These are phyloP conservation scores for Lasioglossum figueresi DNA, from an alignment of 2,888 invertebrate species.

Conservation along the genomic window DNA sequence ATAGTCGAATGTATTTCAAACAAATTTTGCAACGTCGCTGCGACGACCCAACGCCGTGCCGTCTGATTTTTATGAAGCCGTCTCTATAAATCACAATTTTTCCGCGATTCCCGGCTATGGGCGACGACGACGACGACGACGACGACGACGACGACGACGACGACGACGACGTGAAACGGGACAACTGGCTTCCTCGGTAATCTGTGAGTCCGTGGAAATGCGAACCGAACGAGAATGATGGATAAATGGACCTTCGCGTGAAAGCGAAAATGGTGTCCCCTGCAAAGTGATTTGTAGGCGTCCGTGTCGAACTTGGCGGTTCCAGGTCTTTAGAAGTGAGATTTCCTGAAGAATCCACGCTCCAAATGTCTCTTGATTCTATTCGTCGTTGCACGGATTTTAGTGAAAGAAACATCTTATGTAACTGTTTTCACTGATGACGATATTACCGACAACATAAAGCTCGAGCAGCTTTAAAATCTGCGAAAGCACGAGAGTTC, in stretches of 20 bases:
- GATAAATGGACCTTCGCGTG: background rate
- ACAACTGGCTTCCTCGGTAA: background rate
- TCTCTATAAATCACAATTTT: slow-evolving; percentile 9
- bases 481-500: background rate
- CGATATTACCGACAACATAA: background rate
- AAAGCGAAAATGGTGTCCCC: background rate
- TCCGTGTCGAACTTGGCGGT: background rate
- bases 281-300: background rate
- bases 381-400: background rate
- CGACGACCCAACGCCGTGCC: background rate
- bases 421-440: no score
- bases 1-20: slow-evolving; percentile 33
- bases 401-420: background rate
- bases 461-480: background rate
- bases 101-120: background rate
- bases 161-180: background rate
- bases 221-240: background rate
- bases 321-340: background rate
- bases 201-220: background rate
- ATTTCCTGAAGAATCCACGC: background rate
- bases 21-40: slow-evolving; percentile 25
- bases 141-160: background rate
- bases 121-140: background rate
- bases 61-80: slow-evolving; percentile 4
- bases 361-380: background rate